phyloP scores from a whole-genome alignment of 2,797 vertebrate species.

The Falco berigora region DNA sequence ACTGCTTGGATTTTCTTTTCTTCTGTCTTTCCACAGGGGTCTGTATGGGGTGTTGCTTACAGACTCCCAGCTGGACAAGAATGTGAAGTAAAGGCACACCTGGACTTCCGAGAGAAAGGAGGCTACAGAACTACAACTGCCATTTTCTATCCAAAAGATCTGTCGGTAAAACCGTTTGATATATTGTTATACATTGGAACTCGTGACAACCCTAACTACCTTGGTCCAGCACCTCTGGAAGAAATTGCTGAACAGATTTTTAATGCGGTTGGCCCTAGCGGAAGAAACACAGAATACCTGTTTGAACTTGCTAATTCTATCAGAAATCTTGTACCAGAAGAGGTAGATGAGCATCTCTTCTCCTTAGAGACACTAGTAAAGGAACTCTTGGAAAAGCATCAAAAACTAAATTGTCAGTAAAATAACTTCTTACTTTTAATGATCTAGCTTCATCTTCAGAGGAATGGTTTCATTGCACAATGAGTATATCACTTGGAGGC shows the following conservation, averaged over 20 bases:
- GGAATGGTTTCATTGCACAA: neutral
- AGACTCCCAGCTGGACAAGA: slow-evolving; percentile 87
- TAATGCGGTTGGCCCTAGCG: slow-evolving; percentile 85
- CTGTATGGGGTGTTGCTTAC: slow-evolving; percentile 96
- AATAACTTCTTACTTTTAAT: neutral
- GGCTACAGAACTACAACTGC: slow-evolving; percentile 88
- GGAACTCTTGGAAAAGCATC: slow-evolving; percentile 71
- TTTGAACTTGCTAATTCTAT: slow-evolving; percentile 91
- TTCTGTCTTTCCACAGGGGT: slow-evolving; percentile 76
- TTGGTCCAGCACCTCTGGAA: slow-evolving; percentile 93
- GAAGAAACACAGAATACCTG: slow-evolving; percentile 91
- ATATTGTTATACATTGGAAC: slow-evolving; percentile 92
- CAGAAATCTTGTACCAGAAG: slow-evolving; percentile 87
- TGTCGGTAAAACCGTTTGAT: slow-evolving; percentile 71
- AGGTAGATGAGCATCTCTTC: slow-evolving; percentile 90
- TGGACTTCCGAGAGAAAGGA: slow-evolving; percentile 94
- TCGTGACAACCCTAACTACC: slow-evolving; percentile 90
- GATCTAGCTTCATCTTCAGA: neutral
- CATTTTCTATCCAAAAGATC: slow-evolving; percentile 84
- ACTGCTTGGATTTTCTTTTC: neutral
- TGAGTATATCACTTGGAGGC: neutral
- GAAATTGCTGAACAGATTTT: slow-evolving; percentile 92
- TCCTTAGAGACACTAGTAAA: slow-evolving; percentile 88
- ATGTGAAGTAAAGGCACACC: slow-evolving; percentile 90
- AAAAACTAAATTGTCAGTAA: slow-evolving; percentile 54